Base-by-base conservation (phyloP, 2,113 vertebrate genomes). In the Phyllopteryx taeniolatus region DNA sequence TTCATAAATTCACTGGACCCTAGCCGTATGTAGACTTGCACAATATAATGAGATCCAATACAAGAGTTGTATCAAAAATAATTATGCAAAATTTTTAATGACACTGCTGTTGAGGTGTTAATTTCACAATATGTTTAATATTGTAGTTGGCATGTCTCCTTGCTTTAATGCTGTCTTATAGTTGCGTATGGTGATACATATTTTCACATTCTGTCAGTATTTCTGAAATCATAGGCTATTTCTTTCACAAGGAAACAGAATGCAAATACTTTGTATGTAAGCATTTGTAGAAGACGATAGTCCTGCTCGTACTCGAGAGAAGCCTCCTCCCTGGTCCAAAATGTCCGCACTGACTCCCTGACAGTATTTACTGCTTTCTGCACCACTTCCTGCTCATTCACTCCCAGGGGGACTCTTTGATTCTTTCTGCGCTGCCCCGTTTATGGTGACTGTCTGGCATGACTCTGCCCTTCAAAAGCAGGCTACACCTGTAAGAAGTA, bases 321-420 rank as follows among this genome's bases (percentile, higher is more conserved):
- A 47, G 20, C 54, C 76, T 82, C 82, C 86, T 83, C 86, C 88
- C 84, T 81, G 68, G 22, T 68, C 35, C 61, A 82, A 86, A 90
- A 91, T 91, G 85, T 86, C 84, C 71, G 78, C 59, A 61, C 59
- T 57, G 56, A 68, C 71, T 75, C 68, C 79, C 67, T 80, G 80
- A 89, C 85, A 88, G 77, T 79, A 76, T 65, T 76, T 54, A 39
- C 33, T 80, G 79, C 72, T 78, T 74, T 77, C 77, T 33, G 43
- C 82, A 80, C 83, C 87, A 75, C 77, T 88, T 90, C 86, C 89
- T 86, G 86, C 49, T 70, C 35, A 33, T 84, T 75, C 33, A 9
- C 2, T 85, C 82, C 75, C 73, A 31, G 0, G 3, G 53, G 47
- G 79, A 77, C 56, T 72, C 42, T 15, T 70, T 68, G 56, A 57